phyloP scores from a whole-genome alignment of 2,797 vertebrate genomes.

The Pangasius mekongensis region DNA sequence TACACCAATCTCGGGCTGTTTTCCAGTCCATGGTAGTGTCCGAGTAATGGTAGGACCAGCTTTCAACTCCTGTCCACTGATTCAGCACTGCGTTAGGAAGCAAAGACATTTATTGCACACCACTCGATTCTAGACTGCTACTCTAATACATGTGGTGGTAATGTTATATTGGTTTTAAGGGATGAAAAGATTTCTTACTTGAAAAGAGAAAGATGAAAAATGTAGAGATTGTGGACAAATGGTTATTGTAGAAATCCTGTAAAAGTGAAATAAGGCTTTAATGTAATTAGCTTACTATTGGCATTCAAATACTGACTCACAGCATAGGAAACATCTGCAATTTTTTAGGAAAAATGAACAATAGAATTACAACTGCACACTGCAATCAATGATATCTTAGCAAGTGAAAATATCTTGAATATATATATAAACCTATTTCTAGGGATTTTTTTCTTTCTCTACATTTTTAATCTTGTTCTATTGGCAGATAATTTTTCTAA shows the following conservation, averaged over 20 bases:
- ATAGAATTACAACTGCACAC: background rate
- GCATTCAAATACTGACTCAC: background rate
- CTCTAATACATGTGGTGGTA: background rate
- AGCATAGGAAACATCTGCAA: background rate
- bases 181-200: constrained; percentile 62
- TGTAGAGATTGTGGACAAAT: constrained; percentile 34
- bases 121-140: background rate
- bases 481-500: background rate
- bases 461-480: background rate
- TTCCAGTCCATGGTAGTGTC: constrained; percentile 69
- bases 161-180: background rate
- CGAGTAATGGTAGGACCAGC: constrained; percentile 78
- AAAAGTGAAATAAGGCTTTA: constrained; percentile 33
- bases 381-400: background rate
- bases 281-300: background rate
- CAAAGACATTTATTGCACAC: background rate
- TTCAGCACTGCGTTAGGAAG: constrained; percentile 65
- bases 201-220: constrained; percentile 61
- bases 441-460: background rate
- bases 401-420: background rate
- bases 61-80: constrained; percentile 62
- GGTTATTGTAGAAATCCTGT: constrained; percentile 53
- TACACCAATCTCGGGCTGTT: constrained; percentile 69
- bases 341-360: background rate
- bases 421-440: background rate